Base-by-base conservation (phyloP, 2,797 vertebrate species). In the Arrhamphus sclerolepis region DNA sequence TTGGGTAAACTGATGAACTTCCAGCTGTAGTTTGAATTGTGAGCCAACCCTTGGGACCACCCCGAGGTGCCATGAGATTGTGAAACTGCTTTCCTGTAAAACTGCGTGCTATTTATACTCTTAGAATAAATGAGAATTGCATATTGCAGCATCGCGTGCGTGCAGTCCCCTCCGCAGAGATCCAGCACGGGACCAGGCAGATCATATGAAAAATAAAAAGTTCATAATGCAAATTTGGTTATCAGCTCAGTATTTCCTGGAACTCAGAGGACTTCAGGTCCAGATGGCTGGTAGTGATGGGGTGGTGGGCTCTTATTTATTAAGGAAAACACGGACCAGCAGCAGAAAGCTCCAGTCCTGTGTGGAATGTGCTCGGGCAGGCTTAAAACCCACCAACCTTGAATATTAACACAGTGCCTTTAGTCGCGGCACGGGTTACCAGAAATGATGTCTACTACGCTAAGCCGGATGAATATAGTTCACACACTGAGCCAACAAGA, bases 211-310 rank as follows among this genome's bases (percentile, higher is more conserved):
- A n/a, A n/a, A n/a, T n/a, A n/a, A n/a, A n/a, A n/a, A n/a, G n/a
- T n/a, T n/a, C n/a, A n/a, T n/a, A n/a, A n/a, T n/a, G n/a, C n/a
- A n/a, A n/a, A n/a, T n/a, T n/a, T 40, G 2, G 65, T 51, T 46
- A 63, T 66, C 70, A 62, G 64, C 60, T 28, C 34, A 62, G 61
- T 4, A 66, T 47, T 69, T 75, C 71, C 54, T 56, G 75, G 73
- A 75, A 61, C 21, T 69, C 53, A 54, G 48, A 57, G 42, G 69
- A 75, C 44, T 60, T 53, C 48, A 56, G 61, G 64, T 50, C 6
- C 20, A 31, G 42, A 39, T 38, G 34, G 34, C 21, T 54, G 63
- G 57, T 11, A 31, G 40, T 6, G 16, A 50, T 16, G 18, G 58
- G 1, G 53, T 34, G 21, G 50, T 0, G 24, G 52, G 39, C 40